Percentiles rank a stretch among this genome's conserved stretches.
Evolutionary conservation across 2,888 invertebrate genomes (phyloP).

Genomic region (Lepidochrysops patricia): DNA sequence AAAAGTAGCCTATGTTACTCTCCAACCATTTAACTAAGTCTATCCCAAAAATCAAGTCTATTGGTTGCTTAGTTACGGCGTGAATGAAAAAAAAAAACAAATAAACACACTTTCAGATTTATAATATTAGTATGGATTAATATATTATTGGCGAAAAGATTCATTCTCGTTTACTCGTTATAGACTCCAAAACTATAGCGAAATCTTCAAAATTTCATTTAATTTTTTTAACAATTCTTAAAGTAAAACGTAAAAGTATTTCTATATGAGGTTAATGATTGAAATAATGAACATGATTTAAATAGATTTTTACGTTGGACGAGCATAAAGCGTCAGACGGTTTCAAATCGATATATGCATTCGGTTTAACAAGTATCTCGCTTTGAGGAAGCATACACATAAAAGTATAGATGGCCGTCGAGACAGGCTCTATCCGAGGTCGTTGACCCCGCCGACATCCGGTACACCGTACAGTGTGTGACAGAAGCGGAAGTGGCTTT

Average conservation of each 20-base stretch:
- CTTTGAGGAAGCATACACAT: slow-evolving; percentile 24
- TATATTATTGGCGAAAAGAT: no score
- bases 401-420: slow-evolving; percentile 28
- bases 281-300: background rate
- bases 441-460: slow-evolving; percentile 30
- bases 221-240: no score
- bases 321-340: slow-evolving; percentile 19
- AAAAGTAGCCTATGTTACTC: no score
- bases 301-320: background rate
- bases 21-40: no score
- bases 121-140: no score
- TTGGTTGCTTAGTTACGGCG: no score
- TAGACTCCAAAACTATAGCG: no score
- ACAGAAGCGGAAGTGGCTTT: slow-evolving; percentile 21
- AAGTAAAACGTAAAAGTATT: background rate
- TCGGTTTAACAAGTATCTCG: slow-evolving; percentile 25
- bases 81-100: no score
- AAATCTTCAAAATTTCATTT: no score
- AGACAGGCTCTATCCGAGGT: slow-evolving; percentile 39
- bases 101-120: no score
- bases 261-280: background rate
- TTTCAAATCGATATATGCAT: slow-evolving; percentile 28
- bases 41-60: no score
- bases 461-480: slow-evolving; percentile 24
- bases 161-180: no score